Conservation (phyloP, 92 coral and sea anemone species). For the Phenganax subtilis region DNA sequence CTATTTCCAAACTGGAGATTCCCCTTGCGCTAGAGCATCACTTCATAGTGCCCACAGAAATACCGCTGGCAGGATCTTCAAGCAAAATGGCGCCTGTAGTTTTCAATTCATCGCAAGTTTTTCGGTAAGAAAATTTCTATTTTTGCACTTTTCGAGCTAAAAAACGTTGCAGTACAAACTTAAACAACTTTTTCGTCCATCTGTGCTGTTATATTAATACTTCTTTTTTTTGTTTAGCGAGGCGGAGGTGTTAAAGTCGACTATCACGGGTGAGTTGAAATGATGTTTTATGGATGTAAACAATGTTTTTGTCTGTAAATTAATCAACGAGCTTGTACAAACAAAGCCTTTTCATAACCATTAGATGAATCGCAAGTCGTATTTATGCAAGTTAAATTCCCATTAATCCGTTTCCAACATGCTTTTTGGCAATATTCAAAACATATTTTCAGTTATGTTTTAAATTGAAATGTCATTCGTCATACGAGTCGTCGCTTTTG, state of each 20-base stretch:
- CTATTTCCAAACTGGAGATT: neutral
- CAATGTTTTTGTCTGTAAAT: conserved; percentile 1
- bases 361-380: neutral
- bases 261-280: conserved; percentile 34
- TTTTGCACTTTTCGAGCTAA: neutral
- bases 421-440: neutral
- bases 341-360: conserved; percentile 1
- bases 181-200: neutral
- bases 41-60: neutral
- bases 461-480: conserved; percentile 12
- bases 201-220: neutral
- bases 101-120: conserved; percentile 86
- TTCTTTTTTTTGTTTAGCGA: conserved; percentile 22
- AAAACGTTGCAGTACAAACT: neutral
- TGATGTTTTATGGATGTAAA: conserved; percentile 13
- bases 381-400: neutral
- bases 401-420: neutral
- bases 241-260: conserved; percentile 38
- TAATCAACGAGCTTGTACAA: neutral
- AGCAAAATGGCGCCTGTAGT: conserved; percentile 92
- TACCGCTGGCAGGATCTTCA: conserved; percentile 23
- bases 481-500: neutral
- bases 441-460: conserved; percentile 21
- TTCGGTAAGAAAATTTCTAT: conserved; percentile 59
- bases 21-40: conserved; percentile 20